Evolutionary conservation across 2,797 vertebrate species (phyloP), one percentile per base, ranked within the genome.

Genomic region (Takifugu rubripes): DNA sequence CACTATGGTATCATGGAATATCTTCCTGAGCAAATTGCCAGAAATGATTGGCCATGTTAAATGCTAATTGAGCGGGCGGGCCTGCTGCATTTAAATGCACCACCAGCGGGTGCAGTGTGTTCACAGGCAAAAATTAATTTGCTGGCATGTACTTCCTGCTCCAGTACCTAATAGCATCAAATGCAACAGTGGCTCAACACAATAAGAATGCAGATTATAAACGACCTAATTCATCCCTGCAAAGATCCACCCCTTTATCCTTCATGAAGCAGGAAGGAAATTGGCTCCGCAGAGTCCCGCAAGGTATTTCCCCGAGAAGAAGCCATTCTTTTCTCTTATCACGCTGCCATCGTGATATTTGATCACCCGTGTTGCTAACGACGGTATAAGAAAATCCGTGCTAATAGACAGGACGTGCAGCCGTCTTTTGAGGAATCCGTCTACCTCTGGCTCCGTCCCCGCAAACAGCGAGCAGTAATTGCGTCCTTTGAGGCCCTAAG

Each of bases 401-500:
- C 31, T 33, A 78, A 55, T 40, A 82, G 61, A 77, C 71, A 74
- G 61, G 74, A 81, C 59, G 54, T 42, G 51, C 42, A 43, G 59
- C 62, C 61, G 12, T 72, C 72, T 80, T 82, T 75, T 72, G 58
- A 79, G 72, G 62, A 75, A 77, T 72, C 46, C 26, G 42, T 56
- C 40, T 68, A 21, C 52, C 50, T 27, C 68, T 61, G 54, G 29
- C 56, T 51, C 60, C 62, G 68, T 81, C 77, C 70, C 59, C 46
- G 59, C 64, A 72, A 83, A 79, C 70, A 51, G 50, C 64, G 66
- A 74, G 67, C 68, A 68, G 74, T 91, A 92, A 90, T 90, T 90
- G 84, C 79, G 78, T 89, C 89, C 86, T 89, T 70, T 65, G 87
- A 90, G 90, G 81, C 70, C 51, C 25, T 3, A 21, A 61, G 85